A percentile compares a stretch with the other conserved stretches of the same genome.
These are phyloP conservation scores for Alethe diademata DNA, from an alignment of 2,113 vertebrate species.

Conservation along the genomic window DNA sequence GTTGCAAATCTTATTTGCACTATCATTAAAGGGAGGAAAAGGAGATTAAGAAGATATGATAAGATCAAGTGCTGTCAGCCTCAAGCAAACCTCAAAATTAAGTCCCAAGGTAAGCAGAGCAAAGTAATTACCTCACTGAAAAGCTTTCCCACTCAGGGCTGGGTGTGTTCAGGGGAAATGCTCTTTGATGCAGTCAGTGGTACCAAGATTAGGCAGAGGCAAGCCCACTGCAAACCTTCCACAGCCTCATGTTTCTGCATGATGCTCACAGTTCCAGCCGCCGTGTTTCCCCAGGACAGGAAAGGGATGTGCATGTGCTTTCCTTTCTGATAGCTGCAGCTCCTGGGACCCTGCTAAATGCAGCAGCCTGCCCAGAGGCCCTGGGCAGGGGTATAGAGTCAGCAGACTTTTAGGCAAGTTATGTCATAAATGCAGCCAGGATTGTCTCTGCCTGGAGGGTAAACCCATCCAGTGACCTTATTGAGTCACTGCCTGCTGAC, in stretches of 20 bases:
- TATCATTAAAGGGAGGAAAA: not conserved
- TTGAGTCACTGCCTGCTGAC: constrained; percentile 1
- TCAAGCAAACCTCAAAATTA: constrained; percentile 3
- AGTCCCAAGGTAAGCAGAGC: not conserved
- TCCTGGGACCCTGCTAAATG: not conserved
- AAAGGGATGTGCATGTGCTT: accelerated
- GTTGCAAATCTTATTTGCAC: not conserved
- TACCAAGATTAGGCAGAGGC: not conserved
- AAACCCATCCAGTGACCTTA: not conserved
- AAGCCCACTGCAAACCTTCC: not conserved
- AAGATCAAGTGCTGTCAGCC: not conserved
- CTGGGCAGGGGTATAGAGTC: not conserved
- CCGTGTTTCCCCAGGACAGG: not conserved
- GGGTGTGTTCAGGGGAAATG: not conserved
- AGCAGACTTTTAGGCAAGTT: not conserved
- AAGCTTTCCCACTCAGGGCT: not conserved
- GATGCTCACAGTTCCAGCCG: accelerated
- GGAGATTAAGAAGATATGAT: not conserved
- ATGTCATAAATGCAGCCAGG: not conserved
- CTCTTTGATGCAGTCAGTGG: not conserved
- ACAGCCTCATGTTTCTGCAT: accelerated
- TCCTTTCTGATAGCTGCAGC: not conserved
- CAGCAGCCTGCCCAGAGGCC: not conserved
- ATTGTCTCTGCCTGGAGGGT: not conserved
- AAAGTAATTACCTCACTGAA: not conserved